Percentiles rank a stretch among this genome's conserved stretches.
phyloP scores from a whole-genome alignment of 2,113 vertebrate species.

The Furnarius figulus region DNA sequence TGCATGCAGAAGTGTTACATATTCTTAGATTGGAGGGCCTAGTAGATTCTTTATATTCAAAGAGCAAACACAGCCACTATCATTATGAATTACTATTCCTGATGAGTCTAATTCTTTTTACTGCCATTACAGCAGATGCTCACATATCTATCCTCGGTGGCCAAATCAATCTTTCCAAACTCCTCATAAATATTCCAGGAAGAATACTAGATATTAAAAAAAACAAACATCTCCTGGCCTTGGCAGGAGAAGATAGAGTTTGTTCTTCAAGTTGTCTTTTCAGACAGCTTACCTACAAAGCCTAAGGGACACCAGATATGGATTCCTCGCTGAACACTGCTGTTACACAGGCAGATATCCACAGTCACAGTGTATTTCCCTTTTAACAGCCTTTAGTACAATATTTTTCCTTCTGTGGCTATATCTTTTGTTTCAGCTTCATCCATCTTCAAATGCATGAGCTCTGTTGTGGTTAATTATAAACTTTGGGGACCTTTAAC shows the following conservation, averaged over 20 bases:
- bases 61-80: conserved; percentile 48
- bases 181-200: conserved; percentile 59
- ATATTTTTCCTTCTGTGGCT: not conserved
- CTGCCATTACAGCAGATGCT: conserved; percentile 72
- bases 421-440: not conserved
- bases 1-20: not conserved
- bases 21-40: conserved; percentile 27
- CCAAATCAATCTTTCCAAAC: conserved; percentile 59
- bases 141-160: conserved; percentile 59
- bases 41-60: conserved; percentile 67
- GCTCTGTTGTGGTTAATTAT: not conserved
- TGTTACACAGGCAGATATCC: not conserved
- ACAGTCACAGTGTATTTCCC: not conserved
- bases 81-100: conserved; percentile 72
- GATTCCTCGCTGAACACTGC: not conserved
- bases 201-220: not conserved
- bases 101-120: conserved; percentile 76
- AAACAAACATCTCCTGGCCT: not conserved
- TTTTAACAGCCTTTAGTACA: not conserved
- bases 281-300: not conserved
- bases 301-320: not conserved
- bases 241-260: not conserved
- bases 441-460: not conserved
- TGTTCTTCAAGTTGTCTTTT: not conserved
- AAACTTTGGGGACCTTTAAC: not conserved